Evolutionary conservation across 2,888 invertebrate species (phyloP), one percentile per base, ranked within the genome.

Genomic region (Tanytarsus gracilentus): DNA sequence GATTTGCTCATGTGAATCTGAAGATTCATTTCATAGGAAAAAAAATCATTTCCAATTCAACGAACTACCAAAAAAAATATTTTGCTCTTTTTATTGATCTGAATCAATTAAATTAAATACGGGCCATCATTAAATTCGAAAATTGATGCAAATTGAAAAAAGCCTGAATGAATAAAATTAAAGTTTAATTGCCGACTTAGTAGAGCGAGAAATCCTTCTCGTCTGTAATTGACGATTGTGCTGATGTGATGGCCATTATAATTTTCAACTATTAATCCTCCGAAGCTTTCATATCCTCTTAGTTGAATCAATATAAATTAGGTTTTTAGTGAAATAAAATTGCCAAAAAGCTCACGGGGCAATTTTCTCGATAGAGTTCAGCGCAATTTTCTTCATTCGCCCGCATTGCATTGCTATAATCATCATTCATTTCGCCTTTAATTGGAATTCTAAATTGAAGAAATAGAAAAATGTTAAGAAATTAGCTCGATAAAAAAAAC

Each of bases 351-450:
- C 69, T 69, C 6, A 69, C 48, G 3, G 67, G 66, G 62, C 72
- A 72, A 4, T 66, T 64, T 33, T 64, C 53, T 4, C 64, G 64
- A 50, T 69, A 65, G 9, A 64, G 62, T 0, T 61, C 61, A 61
- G 66, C 65, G 26, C 72, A 72, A 6, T 66, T 66, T 4, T 67
- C 65, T 11, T 65, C 52, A n/a, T 65, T 63, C 44, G 67, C 39
- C 14, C 65, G 65, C 67, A 69, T 68, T 9, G 67, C 66, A 3
- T 66, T 66, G 16, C 68, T 69, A 30, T 71, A 72, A 0, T 72
- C 72, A 63, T 72, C 72, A 21, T 66, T 63, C 9, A 68, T 58
- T 1, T 69, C 71, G 4, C 66, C 66, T 30, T 66, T 64, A 8
- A 69, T 69, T 7, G 72, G 72, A 36, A 72, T 14, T 36, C 60